Evolutionary conservation across 1,140 invertebrate genomes (phyloP), one percentile per base, ranked within the genome.

Genomic region (Drosophila arawakana): DNA sequence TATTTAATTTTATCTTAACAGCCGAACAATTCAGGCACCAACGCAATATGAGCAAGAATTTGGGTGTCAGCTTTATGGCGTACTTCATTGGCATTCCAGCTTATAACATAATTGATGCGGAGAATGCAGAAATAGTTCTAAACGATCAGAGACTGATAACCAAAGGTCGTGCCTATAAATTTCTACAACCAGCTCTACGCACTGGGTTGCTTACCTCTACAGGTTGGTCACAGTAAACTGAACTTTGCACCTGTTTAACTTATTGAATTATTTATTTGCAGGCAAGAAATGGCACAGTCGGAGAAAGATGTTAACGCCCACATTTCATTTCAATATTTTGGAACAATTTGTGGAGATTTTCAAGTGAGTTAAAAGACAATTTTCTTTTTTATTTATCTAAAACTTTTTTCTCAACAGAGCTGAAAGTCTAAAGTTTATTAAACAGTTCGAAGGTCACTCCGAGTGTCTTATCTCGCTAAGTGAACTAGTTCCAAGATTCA

Each of bases 271-370:
- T 39, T 41, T 34, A 30, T 8, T 47, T 30, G 37, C 47, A 91
- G 91, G 65, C 73, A 91, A 93, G 10, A 97, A 97, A 93, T 99
- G 97, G 97, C 94, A 95, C 39, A 77, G 85, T 0, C 93, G 97
- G 39, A 93, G 97, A 52, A 97, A 96, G 92, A 94, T 98, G 71
- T 92, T 98, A 2, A 98, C 97, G 0, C 97, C 97, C 5, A 95
- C 97, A 0, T 98, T 98, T 92, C 97, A 98, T 91, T 98, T 98
- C 78, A 96, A 96, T 80, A 97, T 98, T 67, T 92, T 98, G 7
- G 94, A 95, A 63, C 94, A 97, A 76, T 98, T 97, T 91, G 74
- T 96, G 5, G 93, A 94, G 2, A 95, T 96, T 80, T 95, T 96
- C 80, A 94, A 94, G 73, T 95, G 95, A 82, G 91, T 93, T n/a